Percentiles rank a stretch among this genome's conserved stretches.
These are phyloP conservation scores for Danio tinwini DNA, from an alignment of 2,797 vertebrate genomes.

Conservation along the genomic window DNA sequence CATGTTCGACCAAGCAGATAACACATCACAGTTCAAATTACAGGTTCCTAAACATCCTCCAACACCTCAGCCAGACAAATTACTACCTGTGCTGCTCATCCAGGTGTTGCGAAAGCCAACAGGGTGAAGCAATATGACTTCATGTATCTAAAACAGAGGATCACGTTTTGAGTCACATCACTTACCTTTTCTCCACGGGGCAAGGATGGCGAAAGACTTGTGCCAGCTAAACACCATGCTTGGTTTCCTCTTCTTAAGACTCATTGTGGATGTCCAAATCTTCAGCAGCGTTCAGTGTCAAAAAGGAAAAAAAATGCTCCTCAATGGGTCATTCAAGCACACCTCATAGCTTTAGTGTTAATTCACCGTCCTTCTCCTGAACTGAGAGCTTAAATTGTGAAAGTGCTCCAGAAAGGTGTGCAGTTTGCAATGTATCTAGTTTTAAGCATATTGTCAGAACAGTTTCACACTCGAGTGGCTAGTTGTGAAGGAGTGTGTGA, in stretches of 20 bases:
- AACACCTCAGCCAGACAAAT: slow-evolving; percentile 48
- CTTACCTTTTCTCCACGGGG: slow-evolving; percentile 85
- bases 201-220: slow-evolving; percentile 78
- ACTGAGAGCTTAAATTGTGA: slow-evolving; percentile 17
- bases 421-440: slow-evolving; percentile 23
- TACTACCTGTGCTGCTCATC: slow-evolving; percentile 48
- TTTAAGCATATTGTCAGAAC: slow-evolving; percentile 41
- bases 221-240: slow-evolving; percentile 82
- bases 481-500: slow-evolving; percentile 21
- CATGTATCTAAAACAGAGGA: slow-evolving; percentile 29
- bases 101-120: slow-evolving; percentile 43
- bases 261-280: slow-evolving; percentile 68
- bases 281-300: slow-evolving; percentile 37
- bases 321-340: slow-evolving; percentile 46
- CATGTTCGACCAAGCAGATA: slow-evolving; percentile 9
- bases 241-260: slow-evolving; percentile 70
- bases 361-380: not conserved
- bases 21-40: slow-evolving; percentile 23
- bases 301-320: slow-evolving; percentile 25
- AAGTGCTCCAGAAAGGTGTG: slow-evolving; percentile 28
- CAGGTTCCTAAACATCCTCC: slow-evolving; percentile 35
- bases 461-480: slow-evolving; percentile 7
- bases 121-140: slow-evolving; percentile 21
- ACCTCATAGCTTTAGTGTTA: slow-evolving; percentile 37
- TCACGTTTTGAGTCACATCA: not conserved